Conservation (phyloP, 2,888 invertebrate species). For the Leptopilina syphax region DNA sequence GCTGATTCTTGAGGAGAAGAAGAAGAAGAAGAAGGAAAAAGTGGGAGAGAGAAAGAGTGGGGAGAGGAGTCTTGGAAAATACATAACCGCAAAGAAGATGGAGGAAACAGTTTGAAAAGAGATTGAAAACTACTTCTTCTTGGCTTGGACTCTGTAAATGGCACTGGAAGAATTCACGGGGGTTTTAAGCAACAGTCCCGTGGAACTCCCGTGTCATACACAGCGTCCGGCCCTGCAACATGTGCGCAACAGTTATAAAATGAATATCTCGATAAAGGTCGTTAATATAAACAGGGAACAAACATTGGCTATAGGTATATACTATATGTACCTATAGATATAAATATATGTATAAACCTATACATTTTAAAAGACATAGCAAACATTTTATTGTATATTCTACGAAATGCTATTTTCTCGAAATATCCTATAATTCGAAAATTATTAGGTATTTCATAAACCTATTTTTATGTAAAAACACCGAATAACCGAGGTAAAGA, state of each 20-base stretch:
- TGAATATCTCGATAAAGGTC: constrained; percentile 26
- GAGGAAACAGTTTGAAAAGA: not conserved
- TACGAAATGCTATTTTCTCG: too few relatives aligned
- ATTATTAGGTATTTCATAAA: too few relatives aligned
- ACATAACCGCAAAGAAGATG: constrained; percentile 9
- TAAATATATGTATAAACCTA: too few relatives aligned
- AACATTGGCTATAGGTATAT: too few relatives aligned
- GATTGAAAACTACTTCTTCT: constrained; percentile 18
- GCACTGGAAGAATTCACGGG: constrained; percentile 94
- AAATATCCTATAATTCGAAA: too few relatives aligned
- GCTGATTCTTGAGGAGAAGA: not conserved
- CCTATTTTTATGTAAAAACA: too few relatives aligned
- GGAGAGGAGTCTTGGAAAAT: not conserved
- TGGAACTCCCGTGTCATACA: constrained; percentile 77
- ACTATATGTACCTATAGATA: too few relatives aligned
- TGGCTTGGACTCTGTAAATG: constrained; percentile 83
- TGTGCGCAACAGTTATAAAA: constrained; percentile 28
- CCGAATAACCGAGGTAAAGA: too few relatives aligned
- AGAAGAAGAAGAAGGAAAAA: too few relatives aligned
- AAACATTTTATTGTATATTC: too few relatives aligned
- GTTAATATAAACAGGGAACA: constrained; percentile 10
- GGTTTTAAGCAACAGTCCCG: constrained; percentile 78
- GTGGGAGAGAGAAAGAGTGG: not conserved
- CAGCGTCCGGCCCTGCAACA: constrained; percentile 73
- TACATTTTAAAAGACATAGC: too few relatives aligned